Conservation (phyloP, 2,113 vertebrate species). For the Vireo altiloquus region DNA sequence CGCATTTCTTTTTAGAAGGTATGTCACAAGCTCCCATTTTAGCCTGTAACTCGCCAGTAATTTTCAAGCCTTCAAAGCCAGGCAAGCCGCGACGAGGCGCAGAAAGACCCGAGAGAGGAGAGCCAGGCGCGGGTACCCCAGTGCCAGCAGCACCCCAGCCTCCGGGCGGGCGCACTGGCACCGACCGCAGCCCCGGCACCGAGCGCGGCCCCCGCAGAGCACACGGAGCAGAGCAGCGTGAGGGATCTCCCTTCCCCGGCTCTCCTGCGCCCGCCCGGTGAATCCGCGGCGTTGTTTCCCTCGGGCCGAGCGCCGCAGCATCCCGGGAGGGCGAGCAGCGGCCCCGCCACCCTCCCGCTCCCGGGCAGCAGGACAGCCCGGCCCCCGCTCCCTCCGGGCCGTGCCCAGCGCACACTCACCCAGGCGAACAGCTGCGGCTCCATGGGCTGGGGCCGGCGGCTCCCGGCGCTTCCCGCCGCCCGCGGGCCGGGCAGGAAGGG, state of each 20-base stretch:
- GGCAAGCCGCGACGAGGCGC: neutral
- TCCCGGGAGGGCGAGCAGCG: neutral
- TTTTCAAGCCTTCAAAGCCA: neutral
- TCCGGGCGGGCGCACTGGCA: rapidly evolving
- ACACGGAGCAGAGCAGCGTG: rapidly evolving
- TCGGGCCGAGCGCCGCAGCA: neutral
- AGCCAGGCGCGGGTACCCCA: rapidly evolving
- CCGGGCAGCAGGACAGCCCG: neutral
- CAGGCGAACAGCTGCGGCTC: neutral
- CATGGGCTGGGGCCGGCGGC: rapidly evolving
- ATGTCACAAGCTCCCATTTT: neutral
- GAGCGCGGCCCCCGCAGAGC: rapidly evolving
- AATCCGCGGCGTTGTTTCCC: neutral
- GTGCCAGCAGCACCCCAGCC: rapidly evolving
- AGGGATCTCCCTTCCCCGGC: rapidly evolving
- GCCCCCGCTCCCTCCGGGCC: too few species aligned
- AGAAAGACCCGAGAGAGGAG: neutral
- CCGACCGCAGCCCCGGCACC: rapidly evolving
- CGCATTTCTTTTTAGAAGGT: rapidly evolving
- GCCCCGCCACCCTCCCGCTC: neutral
- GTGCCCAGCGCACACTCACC: neutral
- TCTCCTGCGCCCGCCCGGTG: rapidly evolving
- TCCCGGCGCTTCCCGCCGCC: neutral
- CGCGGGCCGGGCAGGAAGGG: constrained; percentile 13
- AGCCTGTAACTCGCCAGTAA: neutral